Base-by-base conservation (phyloP, 2,888 invertebrate genomes). In the Luperina testacea region DNA sequence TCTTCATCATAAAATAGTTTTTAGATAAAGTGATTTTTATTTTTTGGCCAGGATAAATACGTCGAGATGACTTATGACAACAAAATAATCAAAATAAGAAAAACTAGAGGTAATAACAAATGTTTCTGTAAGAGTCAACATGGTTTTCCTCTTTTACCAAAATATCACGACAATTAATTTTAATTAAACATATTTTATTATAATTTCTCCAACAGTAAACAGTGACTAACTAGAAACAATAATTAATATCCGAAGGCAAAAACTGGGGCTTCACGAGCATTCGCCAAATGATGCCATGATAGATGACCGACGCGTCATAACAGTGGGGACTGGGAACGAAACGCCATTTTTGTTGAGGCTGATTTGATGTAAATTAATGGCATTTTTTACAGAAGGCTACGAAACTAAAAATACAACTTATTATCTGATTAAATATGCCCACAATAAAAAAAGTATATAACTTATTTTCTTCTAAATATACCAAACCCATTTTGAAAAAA, bases 271-370 rank as follows among this genome's bases (percentile, higher is more conserved):
- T 81, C 78, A 77, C 72, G 38, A 75, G 77, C 72, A 78, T 81
- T 78, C 38, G 17, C 73, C 45, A 81, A 79, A 77, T 73, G 67
- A 75, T 83, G 69, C 77, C 65, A 57, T 84, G 87, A 86, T 84
- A 76, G 78, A 86, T 87, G 85, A 83, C 80, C 80, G 78, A 48
- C 70, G 27, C 61, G 81, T 85, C 82, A 82, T 45, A 85, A 71
- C 82, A 69, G 65, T 20, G 68, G 67, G 53, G 53, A 74, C 84
- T 48, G 74, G 71, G 24, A 69, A 61, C 72, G 72, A 24, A 80
- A 71, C 75, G 53, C 57, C 48, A 81, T 71, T 82, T 84, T 67
- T 80, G 75, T 70, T 80, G 68, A 61, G 48, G 53, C 57, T 61
- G 70, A 72, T 74, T 84, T 84, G 61, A 71, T 71, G 63, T 65